Base-by-base conservation (phyloP, 2,797 vertebrate genomes). In the Remorina albescens region DNA sequence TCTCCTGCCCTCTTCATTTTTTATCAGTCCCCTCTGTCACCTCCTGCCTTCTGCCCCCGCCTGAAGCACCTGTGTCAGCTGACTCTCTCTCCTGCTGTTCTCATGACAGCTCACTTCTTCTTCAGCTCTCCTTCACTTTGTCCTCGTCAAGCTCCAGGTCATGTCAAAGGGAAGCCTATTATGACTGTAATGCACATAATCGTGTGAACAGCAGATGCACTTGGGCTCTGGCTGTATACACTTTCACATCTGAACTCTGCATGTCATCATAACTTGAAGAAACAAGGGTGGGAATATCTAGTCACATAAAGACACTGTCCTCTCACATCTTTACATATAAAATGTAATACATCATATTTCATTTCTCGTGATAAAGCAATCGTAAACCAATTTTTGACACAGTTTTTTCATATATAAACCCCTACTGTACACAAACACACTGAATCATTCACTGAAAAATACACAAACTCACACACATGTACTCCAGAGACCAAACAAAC, bases 61-160 rank as follows among this genome's bases (percentile, higher is more conserved):
- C 72, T 67, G 67, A 87, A 90, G 87, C 85, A 86, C 73, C 80
- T 71, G 76, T 88, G 87, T 92, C 88, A 90, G 87, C 88, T 63
- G 79, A 71, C 71, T 76, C 69, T 47, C 64, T 72, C 71, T 64
- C 61, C 70, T 63, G 74, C 83, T 82, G 78, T 81, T 76, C 76
- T 82, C 88, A 87, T 90, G 88, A 81, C 21, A 3, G 18, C 60
- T 72, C 85, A 76, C 71, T 68, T 71, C 81, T 69, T 63, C 81
- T 85, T 76, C 71, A 39, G 78, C 55, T 76, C 83, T 80, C 76
- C 79, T 78, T 84, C 64, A 77, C 61, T 11, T 49, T 65, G 57
- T 74, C 81, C 84, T 72, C 82, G 66, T 86, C 57, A 41, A 64
- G 72, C 61, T 81, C 60, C 62, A 36, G 44, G 63, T 73, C 72